Conservation (phyloP, 2,113 vertebrate species). For the Entelurus aequoreus region DNA sequence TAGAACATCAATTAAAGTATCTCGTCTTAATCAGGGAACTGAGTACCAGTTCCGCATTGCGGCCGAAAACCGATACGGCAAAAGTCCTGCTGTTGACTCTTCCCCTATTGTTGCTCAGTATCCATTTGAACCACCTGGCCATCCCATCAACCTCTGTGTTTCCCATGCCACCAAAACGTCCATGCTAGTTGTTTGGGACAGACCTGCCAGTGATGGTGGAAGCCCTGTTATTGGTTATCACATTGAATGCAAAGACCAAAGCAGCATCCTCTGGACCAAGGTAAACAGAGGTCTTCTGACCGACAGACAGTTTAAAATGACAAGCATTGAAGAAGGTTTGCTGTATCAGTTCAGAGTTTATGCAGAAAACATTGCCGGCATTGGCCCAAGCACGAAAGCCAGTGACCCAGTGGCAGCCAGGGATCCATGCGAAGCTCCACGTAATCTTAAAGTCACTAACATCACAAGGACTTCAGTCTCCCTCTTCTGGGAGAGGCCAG, state of each 20-base stretch:
- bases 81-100: conserved; percentile 82
- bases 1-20: conserved; percentile 91
- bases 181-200: conserved; percentile 90
- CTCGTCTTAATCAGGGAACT: conserved; percentile 81
- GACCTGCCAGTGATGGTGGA: conserved; percentile 90
- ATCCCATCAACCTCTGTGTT: conserved; percentile 83
- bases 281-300: conserved; percentile 85
- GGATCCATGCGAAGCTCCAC: conserved; percentile 92
- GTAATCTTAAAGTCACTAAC: conserved; percentile 88
- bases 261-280: conserved; percentile 95
- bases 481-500: conserved; percentile 88
- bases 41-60: conserved; percentile 97
- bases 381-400: conserved; percentile 89
- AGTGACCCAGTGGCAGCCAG: conserved; percentile 89
- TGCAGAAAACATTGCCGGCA: conserved; percentile 93
- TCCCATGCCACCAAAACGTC: conserved; percentile 84
- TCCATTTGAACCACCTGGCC: conserved; percentile 87
- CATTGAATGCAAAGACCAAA: conserved; percentile 91
- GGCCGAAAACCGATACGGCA: conserved; percentile 97
- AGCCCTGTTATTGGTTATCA: conserved; percentile 90
- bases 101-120: conserved; percentile 85
- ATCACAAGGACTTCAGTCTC: conserved; percentile 95
- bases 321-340: conserved; percentile 90
- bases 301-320: conserved; percentile 91
- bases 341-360: conserved; percentile 93